These are phyloP conservation scores for Anolis carolinensis DNA, from an alignment of 2,113 vertebrate species.

Conservation along the genomic window DNA sequence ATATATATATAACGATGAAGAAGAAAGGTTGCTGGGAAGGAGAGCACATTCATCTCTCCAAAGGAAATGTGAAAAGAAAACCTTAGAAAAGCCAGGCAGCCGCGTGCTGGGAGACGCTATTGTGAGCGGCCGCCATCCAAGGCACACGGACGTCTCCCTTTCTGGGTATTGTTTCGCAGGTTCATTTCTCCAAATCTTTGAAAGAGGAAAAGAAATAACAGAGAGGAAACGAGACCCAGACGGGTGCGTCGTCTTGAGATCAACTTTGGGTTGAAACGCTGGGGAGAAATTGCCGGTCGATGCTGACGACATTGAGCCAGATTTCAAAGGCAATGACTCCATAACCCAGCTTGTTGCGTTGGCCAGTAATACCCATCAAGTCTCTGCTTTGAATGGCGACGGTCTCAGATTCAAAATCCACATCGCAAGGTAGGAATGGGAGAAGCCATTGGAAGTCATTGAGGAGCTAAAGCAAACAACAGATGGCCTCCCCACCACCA, in stretches of 20 bases:
- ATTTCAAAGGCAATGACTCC: not conserved
- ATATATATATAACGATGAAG: fast-evolving
- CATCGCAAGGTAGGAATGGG: not conserved
- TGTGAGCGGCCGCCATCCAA: not conserved
- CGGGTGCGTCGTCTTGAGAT: no score
- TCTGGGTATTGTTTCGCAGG: no score
- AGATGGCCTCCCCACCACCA: no score
- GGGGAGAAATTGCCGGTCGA: not conserved
- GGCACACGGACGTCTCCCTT: fast-evolving
- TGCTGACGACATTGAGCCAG: not conserved
- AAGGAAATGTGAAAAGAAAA: not conserved
- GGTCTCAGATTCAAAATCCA: not conserved
- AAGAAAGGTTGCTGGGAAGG: not conserved
- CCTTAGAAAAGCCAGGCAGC: not conserved
- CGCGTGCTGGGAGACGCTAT: fast-evolving
- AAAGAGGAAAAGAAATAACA: conserved; percentile 19
- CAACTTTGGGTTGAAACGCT: not conserved
- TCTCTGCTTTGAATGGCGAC: not conserved
- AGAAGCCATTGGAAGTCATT: no score
- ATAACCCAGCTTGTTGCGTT: not conserved
- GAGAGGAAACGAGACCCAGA: no score
- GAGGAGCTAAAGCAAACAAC: no score
- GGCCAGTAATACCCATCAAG: not conserved
- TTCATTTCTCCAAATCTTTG: not conserved
- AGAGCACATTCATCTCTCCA: not conserved